Percentiles rank a stretch among this genome's conserved stretches.
Conservation (phyloP, 2,888 invertebrate species). For the Rhamphomyia laevipes region DNA sequence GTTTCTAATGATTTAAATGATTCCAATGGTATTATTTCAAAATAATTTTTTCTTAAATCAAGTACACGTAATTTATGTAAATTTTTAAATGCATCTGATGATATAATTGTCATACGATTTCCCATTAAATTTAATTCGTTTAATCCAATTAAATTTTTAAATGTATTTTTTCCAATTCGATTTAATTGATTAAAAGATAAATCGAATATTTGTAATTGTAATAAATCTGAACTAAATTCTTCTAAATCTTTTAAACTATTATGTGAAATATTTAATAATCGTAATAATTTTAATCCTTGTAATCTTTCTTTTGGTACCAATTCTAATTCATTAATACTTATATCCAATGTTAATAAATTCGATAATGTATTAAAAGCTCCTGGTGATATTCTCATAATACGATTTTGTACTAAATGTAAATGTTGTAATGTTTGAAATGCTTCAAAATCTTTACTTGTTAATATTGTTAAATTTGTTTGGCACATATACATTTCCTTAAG, state of each 20-base stretch:
- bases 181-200: conserved; percentile 73
- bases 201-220: conserved; percentile 65
- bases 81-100: conserved; percentile 64
- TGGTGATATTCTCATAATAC: conserved; percentile 67
- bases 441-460: conserved; percentile 76
- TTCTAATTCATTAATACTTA: conserved; percentile 73
- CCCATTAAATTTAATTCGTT: conserved; percentile 67
- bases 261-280: conserved; percentile 68
- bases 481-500: conserved; percentile 72
- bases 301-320: conserved; percentile 73
- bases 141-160: conserved; percentile 63
- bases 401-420: conserved; percentile 59
- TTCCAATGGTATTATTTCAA: conserved; percentile 66
- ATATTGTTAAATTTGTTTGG: conserved; percentile 66
- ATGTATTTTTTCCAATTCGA: conserved; percentile 61
- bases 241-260: conserved; percentile 72
- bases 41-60: conserved; percentile 72
- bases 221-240: conserved; percentile 67
- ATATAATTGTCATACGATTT: conserved; percentile 69
- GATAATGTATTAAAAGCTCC: conserved; percentile 71
- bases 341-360: conserved; percentile 63
- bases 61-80: conserved; percentile 62
- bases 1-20: conserved; percentile 70
- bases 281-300: conserved; percentile 60
- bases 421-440: conserved; percentile 68